phyloP scores from a whole-genome alignment of 2,888 invertebrate genomes.

The Ptychoptera contaminata region DNA sequence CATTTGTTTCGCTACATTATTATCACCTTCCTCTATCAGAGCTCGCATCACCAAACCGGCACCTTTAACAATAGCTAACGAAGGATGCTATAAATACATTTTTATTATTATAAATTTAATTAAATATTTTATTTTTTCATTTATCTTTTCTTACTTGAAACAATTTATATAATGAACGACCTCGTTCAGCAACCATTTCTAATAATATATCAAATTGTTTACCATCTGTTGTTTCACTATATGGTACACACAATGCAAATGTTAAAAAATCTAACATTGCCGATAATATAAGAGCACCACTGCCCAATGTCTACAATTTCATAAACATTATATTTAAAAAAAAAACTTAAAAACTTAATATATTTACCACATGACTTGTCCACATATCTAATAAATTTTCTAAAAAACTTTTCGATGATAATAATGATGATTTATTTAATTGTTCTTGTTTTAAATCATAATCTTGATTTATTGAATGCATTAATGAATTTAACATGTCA shows the following conservation, averaged over 20 bases:
- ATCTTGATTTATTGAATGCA: slow-evolving; percentile 97
- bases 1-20: slow-evolving; percentile 85
- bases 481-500: slow-evolving; percentile 92
- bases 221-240: slow-evolving; percentile 97
- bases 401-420: slow-evolving; percentile 81
- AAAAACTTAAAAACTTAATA: slow-evolving; percentile 2
- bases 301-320: slow-evolving; percentile 59
- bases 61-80: slow-evolving; percentile 95
- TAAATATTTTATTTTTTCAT: too few relatives aligned
- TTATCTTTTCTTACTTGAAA: slow-evolving; percentile 59
- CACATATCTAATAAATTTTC: slow-evolving; percentile 91
- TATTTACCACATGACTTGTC: slow-evolving; percentile 78
- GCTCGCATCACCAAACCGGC: slow-evolving; percentile 96
- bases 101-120: neutral
- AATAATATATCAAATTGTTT: slow-evolving; percentile 86
- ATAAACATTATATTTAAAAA: slow-evolving; percentile 8
- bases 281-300: slow-evolving; percentile 89
- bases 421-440: slow-evolving; percentile 88
- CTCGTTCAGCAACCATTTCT: slow-evolving; percentile 85
- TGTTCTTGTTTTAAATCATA: slow-evolving; percentile 96
- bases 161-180: slow-evolving; percentile 78
- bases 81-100: slow-evolving; percentile 51
- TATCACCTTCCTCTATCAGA: slow-evolving; percentile 91
- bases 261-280: slow-evolving; percentile 98
- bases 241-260: slow-evolving; percentile 94